phyloP scores from a whole-genome alignment of 1,140 invertebrate species.

The Ceratina japonica region DNA sequence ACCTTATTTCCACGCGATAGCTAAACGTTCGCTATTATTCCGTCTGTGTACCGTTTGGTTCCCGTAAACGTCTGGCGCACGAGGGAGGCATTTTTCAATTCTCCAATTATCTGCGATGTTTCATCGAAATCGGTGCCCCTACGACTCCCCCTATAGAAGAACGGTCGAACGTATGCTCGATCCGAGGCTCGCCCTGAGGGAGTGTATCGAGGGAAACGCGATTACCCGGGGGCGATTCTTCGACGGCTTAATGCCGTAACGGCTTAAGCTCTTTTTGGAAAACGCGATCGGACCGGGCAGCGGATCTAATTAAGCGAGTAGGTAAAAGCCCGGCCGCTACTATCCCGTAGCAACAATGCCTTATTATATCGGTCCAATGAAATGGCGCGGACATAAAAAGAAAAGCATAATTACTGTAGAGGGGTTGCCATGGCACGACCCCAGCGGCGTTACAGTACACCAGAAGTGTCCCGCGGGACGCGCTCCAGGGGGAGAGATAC shows the following conservation, averaged over 20 bases:
- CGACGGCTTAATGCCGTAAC: conserved; percentile 35
- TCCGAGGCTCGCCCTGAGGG: too few relatives aligned
- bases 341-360: conserved; percentile 63
- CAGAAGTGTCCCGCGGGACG: conserved; percentile 74
- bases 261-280: conserved; percentile 55
- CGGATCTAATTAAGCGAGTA: conserved; percentile 68
- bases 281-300: conserved; percentile 49
- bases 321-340: conserved; percentile 54
- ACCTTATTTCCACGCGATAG: conserved; percentile 73
- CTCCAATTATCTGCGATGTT: not conserved
- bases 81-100: not conserved
- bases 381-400: conserved; percentile 77
- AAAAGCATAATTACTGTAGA: conserved; percentile 78
- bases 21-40: conserved; percentile 54
- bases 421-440: conserved; percentile 73
- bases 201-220: conserved; percentile 16
- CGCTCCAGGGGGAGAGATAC: conserved; percentile 5
- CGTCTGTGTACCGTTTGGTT: too few relatives aligned
- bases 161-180: not conserved
- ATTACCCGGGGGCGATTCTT: conserved; percentile 31
- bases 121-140: not conserved
- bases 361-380: conserved; percentile 74
- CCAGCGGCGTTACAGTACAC: conserved; percentile 71
- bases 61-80: not conserved
- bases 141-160: not conserved